Percentiles rank a stretch among this genome's conserved stretches.
Conservation (phyloP, 2,888 invertebrate genomes). For the Philereme transversata region DNA sequence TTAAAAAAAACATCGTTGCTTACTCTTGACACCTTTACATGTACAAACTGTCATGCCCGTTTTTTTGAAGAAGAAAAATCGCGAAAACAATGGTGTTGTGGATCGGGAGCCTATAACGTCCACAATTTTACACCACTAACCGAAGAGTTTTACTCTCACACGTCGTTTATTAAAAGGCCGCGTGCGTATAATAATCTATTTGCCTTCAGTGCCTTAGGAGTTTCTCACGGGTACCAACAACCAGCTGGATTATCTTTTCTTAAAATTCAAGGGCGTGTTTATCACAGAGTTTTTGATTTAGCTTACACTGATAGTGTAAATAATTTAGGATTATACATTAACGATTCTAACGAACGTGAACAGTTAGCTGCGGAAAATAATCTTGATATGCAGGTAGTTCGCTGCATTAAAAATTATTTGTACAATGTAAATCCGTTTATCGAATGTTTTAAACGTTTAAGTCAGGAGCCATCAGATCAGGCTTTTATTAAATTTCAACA, state of each 20-base stretch:
- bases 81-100: too few relatives aligned
- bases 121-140: neutral
- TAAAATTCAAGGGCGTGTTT: constrained; percentile 17
- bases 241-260: constrained; percentile 4
- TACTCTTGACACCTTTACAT: neutral
- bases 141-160: constrained; percentile 6
- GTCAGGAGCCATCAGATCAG: constrained; percentile 1
- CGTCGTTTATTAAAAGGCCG: neutral
- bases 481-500: constrained; percentile 6
- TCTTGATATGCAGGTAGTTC: constrained; percentile 4
- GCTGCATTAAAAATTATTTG: too few relatives aligned
- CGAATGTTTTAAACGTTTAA: constrained; percentile 8
- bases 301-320: too few relatives aligned
- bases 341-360: neutral
- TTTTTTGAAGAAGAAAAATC: constrained; percentile 9
- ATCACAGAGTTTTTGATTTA: constrained; percentile 10
- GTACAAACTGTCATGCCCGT: constrained; percentile 1
- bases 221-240: too few relatives aligned
- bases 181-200: constrained; percentile 11
- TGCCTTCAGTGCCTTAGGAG: neutral
- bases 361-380: neutral
- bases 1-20: constrained; percentile 1
- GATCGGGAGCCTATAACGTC: too few relatives aligned
- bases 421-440: constrained; percentile 3
- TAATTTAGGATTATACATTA: too few relatives aligned